Conservation (phyloP, 2,797 vertebrate genomes). For the Pempheris klunzingeri region DNA sequence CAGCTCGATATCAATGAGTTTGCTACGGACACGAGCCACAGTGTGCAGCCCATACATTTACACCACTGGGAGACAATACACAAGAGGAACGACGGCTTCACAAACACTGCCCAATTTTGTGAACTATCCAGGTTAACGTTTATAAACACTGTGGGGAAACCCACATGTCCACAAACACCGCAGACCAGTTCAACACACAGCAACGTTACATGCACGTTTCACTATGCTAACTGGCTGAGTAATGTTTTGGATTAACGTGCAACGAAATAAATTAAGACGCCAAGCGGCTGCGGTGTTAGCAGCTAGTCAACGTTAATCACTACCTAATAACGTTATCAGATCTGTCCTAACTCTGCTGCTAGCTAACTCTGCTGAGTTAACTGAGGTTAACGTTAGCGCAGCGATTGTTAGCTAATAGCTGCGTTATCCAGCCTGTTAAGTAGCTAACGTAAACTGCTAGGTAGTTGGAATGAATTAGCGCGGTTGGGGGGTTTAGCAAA, state of each 20-base stretch:
- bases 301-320: neutral
- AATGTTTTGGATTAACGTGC: neutral
- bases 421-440: conserved; percentile 61
- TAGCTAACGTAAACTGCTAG: conserved; percentile 33
- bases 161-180: conserved; percentile 42
- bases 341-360: conserved; percentile 28
- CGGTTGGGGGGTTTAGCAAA: neutral
- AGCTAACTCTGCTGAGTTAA: conserved; percentile 55
- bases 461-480: conserved; percentile 4
- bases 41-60: conserved; percentile 6
- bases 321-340: neutral
- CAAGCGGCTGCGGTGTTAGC: neutral
- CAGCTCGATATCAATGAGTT: conserved; percentile 71
- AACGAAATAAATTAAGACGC: neutral
- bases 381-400: conserved; percentile 63
- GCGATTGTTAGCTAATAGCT: conserved; percentile 76
- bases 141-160: neutral
- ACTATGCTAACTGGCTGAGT: conserved; percentile 40
- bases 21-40: conserved; percentile 36
- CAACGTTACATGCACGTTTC: conserved; percentile 56
- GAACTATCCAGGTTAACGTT: neutral
- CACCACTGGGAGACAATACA: neutral
- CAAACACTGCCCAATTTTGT: neutral
- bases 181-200: conserved; percentile 38
- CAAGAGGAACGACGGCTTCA: neutral